phyloP scores from a whole-genome alignment of 2,888 invertebrate genomes.

The Caenorhabditis sinica region DNA sequence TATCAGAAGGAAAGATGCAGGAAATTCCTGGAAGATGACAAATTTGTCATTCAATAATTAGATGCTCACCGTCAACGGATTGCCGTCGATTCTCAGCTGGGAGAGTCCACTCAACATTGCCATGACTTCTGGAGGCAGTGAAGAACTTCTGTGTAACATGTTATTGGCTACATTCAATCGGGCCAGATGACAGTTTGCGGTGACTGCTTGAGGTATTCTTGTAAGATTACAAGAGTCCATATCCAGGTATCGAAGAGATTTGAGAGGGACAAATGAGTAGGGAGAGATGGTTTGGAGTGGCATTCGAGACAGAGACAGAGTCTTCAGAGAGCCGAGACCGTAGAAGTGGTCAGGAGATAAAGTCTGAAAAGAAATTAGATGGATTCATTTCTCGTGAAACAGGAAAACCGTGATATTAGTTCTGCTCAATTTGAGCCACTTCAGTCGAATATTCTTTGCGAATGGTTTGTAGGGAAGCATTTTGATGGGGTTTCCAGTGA shows the following conservation, averaged over 20 bases:
- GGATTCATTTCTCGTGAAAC: neutral
- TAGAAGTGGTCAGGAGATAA: slow-evolving; percentile 72
- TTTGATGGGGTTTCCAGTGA: slow-evolving; percentile 75
- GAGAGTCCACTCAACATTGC: slow-evolving; percentile 70
- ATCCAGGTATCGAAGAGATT: slow-evolving; percentile 72
- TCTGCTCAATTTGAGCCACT: slow-evolving; percentile 75
- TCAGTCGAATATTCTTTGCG: slow-evolving; percentile 69
- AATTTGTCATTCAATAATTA: neutral
- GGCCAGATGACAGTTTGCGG: slow-evolving; percentile 77
- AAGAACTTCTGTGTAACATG: slow-evolving; percentile 65
- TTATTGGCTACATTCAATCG: slow-evolving; percentile 72
- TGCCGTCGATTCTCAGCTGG: slow-evolving; percentile 74
- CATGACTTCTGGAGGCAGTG: slow-evolving; percentile 73
- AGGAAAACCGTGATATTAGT: slow-evolving; percentile 71
- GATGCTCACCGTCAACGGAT: slow-evolving; percentile 70
- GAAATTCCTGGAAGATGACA: slow-evolving; percentile 70
- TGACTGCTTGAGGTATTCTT: slow-evolving; percentile 76
- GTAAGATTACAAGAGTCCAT: slow-evolving; percentile 78
- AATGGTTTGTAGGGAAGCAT: slow-evolving; percentile 77
- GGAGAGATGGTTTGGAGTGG: slow-evolving; percentile 74
- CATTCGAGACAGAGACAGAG: slow-evolving; percentile 72
- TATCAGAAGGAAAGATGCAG: slow-evolving; percentile 71
- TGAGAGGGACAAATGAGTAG: slow-evolving; percentile 78
- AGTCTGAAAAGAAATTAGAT: slow-evolving; percentile 56
- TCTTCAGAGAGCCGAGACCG: slow-evolving; percentile 73